These are phyloP conservation scores for Cryptocephalus primarius DNA, from an alignment of 2,888 invertebrate species.

Conservation along the genomic window DNA sequence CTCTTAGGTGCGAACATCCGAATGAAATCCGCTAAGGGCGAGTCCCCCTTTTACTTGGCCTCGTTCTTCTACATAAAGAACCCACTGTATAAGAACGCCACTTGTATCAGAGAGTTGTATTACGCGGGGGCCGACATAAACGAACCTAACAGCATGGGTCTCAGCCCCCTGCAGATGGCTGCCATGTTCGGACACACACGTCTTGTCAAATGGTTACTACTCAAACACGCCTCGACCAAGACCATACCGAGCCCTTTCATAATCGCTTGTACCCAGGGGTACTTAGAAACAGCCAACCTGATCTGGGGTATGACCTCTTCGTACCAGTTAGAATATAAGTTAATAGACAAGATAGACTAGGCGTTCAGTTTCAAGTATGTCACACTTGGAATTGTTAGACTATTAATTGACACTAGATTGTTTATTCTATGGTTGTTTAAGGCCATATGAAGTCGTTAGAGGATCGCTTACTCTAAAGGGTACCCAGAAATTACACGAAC, in stretches of 20 bases:
- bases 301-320: slow-evolving; percentile 7
- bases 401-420: no score
- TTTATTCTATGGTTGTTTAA: no score
- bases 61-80: slow-evolving; percentile 23
- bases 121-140: slow-evolving; percentile 29
- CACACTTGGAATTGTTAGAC: no score
- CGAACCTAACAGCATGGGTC: slow-evolving; percentile 22
- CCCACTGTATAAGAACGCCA: slow-evolving; percentile 21
- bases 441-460: no score
- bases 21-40: slow-evolving; percentile 20
- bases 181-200: slow-evolving; percentile 27
- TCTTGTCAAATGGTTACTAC: slow-evolving; percentile 25
- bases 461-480: no score
- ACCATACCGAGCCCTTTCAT: slow-evolving; percentile 20
- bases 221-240: slow-evolving; percentile 19
- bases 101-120: slow-evolving; percentile 26
- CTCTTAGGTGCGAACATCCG: slow-evolving; percentile 22
- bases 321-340: no score
- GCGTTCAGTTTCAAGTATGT: no score
- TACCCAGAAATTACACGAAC: no score
- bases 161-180: slow-evolving; percentile 28
- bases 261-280: slow-evolving; percentile 19
- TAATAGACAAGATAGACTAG: no score
- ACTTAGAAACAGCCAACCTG: slow-evolving; percentile 14
- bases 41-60: slow-evolving; percentile 28